Conservation (phyloP, 2,113 vertebrate species). For the Elanoides forficatus region DNA sequence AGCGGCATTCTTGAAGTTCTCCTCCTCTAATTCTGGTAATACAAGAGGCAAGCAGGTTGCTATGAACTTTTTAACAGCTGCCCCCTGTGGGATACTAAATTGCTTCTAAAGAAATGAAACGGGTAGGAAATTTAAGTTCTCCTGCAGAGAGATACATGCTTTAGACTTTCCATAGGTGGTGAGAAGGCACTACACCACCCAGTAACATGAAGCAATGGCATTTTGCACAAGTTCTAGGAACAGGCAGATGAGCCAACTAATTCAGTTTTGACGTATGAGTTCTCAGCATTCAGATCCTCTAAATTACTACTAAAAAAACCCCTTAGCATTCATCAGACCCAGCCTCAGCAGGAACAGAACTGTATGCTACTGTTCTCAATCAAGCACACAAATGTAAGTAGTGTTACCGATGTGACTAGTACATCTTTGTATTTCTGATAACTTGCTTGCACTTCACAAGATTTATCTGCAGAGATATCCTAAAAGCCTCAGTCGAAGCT, state of each 20-base stretch:
- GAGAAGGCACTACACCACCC: background rate
- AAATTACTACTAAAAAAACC: background rate
- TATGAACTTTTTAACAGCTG: background rate
- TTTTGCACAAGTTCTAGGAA: background rate
- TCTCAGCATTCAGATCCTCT: background rate
- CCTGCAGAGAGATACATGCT: background rate
- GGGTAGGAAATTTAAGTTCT: background rate
- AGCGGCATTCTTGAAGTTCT: background rate
- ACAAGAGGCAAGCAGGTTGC: background rate
- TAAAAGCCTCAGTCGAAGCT: background rate
- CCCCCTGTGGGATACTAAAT: background rate
- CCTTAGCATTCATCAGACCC: background rate
- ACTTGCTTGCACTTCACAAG: background rate
- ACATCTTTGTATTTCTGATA: background rate
- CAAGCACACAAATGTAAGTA: background rate
- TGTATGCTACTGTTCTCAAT: background rate
- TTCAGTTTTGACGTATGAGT: background rate
- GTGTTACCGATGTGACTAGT: background rate
- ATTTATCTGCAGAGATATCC: background rate
- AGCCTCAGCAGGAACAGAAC: background rate
- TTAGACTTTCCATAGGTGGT: background rate
- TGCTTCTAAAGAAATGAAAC: background rate
- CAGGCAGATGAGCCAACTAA: background rate
- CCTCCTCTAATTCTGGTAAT: background rate
- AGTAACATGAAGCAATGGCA: rapidly evolving